Conservation (phyloP, 2,888 invertebrate genomes). For the Chalcis sispes region DNA sequence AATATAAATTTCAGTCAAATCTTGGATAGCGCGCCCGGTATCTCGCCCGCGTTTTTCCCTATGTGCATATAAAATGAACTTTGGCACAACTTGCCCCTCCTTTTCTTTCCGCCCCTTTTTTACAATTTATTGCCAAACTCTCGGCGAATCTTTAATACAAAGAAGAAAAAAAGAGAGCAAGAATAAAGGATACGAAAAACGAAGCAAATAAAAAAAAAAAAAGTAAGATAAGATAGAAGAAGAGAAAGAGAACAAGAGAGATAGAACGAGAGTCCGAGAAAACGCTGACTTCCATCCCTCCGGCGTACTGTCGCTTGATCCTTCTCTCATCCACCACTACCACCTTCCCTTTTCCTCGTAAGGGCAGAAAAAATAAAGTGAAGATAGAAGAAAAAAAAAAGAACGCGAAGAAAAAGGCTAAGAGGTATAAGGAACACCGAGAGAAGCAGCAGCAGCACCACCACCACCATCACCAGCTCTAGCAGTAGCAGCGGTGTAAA, state of each 20-base stretch:
- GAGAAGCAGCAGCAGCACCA: too few species aligned
- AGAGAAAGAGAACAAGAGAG: neutral
- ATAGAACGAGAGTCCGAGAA: conserved; percentile 7
- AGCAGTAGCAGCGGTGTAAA: conserved; percentile 3
- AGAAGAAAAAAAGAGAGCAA: neutral
- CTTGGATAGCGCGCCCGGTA: neutral
- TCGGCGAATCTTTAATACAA: conserved; percentile 39
- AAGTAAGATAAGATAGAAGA: neutral
- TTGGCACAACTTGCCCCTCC: conserved; percentile 25
- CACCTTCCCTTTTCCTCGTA: neutral
- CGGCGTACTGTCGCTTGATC: too few species aligned
- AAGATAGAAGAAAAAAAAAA: neutral
- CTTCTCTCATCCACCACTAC: too few species aligned
- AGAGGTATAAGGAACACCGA: too few species aligned
- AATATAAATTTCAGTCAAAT: conserved; percentile 49
- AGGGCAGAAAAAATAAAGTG: neutral
- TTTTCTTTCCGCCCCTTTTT: too few species aligned
- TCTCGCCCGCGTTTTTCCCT: neutral
- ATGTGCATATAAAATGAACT: conserved; percentile 51
- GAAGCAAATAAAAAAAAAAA: neutral
- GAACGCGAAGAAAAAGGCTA: neutral
- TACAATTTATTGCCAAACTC: conserved; percentile 39
- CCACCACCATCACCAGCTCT: too few species aligned
- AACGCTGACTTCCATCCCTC: conserved; percentile 37
- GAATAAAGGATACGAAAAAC: too few species aligned